A percentile compares a stretch with the other conserved stretches of the same genome.
Conservation (phyloP, 2,113 vertebrate genomes). For the Struthio camelus region DNA sequence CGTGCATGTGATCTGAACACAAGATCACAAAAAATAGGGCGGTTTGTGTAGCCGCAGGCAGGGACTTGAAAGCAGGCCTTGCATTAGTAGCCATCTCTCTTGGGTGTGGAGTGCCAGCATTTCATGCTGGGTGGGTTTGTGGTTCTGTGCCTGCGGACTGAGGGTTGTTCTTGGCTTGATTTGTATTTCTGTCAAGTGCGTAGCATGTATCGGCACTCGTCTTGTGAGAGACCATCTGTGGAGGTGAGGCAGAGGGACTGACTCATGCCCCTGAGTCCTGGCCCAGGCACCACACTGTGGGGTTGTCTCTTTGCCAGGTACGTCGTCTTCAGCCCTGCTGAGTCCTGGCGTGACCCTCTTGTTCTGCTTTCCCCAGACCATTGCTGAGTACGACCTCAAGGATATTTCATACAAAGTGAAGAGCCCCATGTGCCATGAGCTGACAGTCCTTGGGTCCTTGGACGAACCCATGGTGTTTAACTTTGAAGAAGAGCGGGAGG, state of each 20-base stretch:
- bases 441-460: slow-evolving; percentile 66
- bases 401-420: slow-evolving; percentile 80
- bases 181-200: background rate
- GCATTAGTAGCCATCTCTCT: no score
- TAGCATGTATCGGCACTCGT: no score
- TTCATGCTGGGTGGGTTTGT: background rate
- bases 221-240: background rate
- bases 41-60: background rate
- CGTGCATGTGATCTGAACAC: background rate
- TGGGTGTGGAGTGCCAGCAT: no score
- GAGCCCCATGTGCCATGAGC: slow-evolving; percentile 79
- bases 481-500: slow-evolving; percentile 85
- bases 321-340: background rate
- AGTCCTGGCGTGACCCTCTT: fast-evolving
- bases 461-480: slow-evolving; percentile 76
- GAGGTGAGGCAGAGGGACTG: background rate
- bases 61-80: no score
- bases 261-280: background rate
- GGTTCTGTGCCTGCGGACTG: fast-evolving
- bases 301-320: background rate
- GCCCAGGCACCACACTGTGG: fast-evolving
- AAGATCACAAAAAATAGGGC: no score
- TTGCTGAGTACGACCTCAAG: slow-evolving; percentile 80
- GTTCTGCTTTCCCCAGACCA: slow-evolving; percentile 61
- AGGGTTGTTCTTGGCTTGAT: no score